These are phyloP conservation scores for Rhopalosiphum nymphaeae DNA, from an alignment of 2,888 invertebrate species.

Conservation along the genomic window DNA sequence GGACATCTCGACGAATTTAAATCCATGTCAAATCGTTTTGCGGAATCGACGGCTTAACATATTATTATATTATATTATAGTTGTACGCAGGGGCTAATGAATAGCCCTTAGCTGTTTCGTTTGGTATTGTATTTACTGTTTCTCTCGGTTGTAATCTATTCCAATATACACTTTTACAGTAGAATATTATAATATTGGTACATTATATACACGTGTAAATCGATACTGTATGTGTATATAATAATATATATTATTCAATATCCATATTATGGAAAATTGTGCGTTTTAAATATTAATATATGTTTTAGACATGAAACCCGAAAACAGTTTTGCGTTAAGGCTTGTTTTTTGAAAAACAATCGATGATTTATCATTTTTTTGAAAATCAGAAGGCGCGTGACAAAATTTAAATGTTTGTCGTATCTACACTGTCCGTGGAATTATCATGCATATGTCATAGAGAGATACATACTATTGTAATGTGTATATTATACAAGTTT, in stretches of 20 bases:
- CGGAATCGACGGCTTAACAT: neutral
- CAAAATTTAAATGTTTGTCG: conserved; percentile 17
- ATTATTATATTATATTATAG: neutral
- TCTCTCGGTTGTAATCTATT: neutral
- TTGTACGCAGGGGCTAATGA: neutral
- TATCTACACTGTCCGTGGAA: neutral
- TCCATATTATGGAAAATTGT: neutral
- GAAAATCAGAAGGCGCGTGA: neutral
- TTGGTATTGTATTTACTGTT: neutral
- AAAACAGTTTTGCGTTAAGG: neutral
- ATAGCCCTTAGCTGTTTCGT: neutral
- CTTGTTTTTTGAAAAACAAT: neutral
- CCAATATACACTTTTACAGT: neutral
- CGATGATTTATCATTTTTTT: conserved; percentile 15
- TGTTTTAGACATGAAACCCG: neutral
- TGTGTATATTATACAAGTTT: neutral
- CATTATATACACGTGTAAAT: neutral
- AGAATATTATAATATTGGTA: neutral
- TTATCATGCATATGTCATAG: neutral
- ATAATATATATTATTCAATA: neutral
- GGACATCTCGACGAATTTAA: neutral
- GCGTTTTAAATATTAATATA: neutral
- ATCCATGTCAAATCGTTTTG: neutral
- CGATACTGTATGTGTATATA: neutral
- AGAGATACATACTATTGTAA: neutral